These are phyloP conservation scores for Drosophila insularis DNA, from an alignment of 1,140 invertebrate species.

Conservation along the genomic window DNA sequence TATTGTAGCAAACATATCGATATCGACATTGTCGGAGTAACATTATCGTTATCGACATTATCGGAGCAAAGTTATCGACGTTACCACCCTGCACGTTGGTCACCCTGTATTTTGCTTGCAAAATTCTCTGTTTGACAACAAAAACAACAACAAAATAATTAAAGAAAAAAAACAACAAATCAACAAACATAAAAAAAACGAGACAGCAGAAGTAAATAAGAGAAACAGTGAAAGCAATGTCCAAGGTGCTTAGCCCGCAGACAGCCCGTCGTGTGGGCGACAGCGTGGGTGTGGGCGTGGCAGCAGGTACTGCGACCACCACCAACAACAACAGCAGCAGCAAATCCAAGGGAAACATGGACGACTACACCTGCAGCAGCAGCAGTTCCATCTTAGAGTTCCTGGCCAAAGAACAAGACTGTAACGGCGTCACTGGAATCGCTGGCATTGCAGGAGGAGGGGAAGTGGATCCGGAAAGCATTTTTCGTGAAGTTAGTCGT, in stretches of 20 bases:
- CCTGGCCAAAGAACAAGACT: conserved; percentile 75
- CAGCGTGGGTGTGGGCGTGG: background rate
- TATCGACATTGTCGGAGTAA: no score
- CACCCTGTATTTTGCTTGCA: background rate
- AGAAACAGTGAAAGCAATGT: conserved; percentile 5
- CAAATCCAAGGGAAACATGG: conserved; percentile 2
- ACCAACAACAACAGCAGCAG: conserved; percentile 13
- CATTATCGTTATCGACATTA: no score
- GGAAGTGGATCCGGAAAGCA: conserved; percentile 71
- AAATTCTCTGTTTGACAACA: conserved; percentile 17
- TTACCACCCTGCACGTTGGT: no score
- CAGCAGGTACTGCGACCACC: conserved; percentile 15
- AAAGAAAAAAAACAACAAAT: background rate
- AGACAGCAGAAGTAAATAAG: background rate
- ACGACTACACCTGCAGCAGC: conserved; percentile 62
- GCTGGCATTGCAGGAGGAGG: background rate
- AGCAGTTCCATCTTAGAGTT: conserved; percentile 79
- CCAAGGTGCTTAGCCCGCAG: conserved; percentile 16
- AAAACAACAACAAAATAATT: conserved; percentile 2
- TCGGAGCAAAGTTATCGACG: background rate
- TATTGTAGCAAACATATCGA: no score
- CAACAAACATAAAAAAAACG: background rate
- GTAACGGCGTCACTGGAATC: conserved; percentile 33
- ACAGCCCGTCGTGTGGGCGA: conserved; percentile 21
- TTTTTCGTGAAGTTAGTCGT: conserved; percentile 79